Conservation (phyloP, 2,888 invertebrate species). For the Leptopilina syphax region DNA sequence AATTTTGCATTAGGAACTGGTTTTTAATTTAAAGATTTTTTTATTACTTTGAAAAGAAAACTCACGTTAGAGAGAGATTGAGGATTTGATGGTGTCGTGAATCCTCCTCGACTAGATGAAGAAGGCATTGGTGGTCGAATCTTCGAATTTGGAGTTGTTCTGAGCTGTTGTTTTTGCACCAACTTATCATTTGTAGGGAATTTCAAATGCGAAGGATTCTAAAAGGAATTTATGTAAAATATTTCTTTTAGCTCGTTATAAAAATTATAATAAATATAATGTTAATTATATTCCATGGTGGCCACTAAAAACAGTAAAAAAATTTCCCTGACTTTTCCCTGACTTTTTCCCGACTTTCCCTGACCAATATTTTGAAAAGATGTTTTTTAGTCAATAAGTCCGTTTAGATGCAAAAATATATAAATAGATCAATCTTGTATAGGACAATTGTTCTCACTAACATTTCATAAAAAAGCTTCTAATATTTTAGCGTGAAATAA, state of each 20-base stretch:
- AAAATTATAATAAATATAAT: not conserved
- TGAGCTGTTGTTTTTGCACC: slow-evolving; percentile 57
- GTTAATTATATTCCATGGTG: not conserved
- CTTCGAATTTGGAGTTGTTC: slow-evolving; percentile 69
- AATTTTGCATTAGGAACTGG: no score
- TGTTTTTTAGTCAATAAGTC: no score
- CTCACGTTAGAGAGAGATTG: slow-evolving; percentile 58
- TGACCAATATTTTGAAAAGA: no score
- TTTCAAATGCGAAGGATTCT: slow-evolving; percentile 64
- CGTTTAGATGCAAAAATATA: no score
- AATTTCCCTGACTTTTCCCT: no score
- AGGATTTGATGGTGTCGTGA: slow-evolving; percentile 65
- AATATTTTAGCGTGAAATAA: no score
- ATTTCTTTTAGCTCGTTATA: not conserved
- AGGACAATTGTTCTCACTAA: no score
- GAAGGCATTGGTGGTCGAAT: slow-evolving; percentile 63
- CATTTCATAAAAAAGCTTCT: no score
- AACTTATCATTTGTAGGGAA: slow-evolving; percentile 59
- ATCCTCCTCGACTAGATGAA: slow-evolving; percentile 66
- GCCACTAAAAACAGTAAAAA: no score
- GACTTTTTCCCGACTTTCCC: no score
- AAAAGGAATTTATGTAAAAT: slow-evolving; percentile 42
- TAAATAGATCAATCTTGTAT: no score
- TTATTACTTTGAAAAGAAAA: not conserved
- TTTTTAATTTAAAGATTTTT: no score